phyloP scores from a whole-genome alignment of 2,888 invertebrate genomes.

The Drosophila aldrichi region DNA sequence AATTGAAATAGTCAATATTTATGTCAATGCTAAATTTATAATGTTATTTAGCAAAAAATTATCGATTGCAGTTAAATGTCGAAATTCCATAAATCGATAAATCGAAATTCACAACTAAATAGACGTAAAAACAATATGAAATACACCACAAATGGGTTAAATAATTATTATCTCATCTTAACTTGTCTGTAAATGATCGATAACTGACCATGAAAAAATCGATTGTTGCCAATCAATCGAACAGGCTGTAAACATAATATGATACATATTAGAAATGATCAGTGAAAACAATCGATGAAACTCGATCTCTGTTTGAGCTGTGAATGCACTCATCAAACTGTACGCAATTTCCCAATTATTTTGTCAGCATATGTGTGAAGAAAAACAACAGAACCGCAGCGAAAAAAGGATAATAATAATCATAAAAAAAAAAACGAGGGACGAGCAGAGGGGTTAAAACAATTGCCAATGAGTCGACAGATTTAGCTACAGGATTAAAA shows the following conservation, averaged over 20 bases:
- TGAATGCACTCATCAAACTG: conserved; percentile 11
- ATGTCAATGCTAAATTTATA: too few relatives aligned
- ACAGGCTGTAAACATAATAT: too few relatives aligned
- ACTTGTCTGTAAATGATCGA: too few relatives aligned
- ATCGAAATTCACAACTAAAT: neutral
- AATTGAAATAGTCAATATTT: neutral
- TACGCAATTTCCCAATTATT: conserved; percentile 65
- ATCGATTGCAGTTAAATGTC: neutral
- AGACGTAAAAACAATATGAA: neutral
- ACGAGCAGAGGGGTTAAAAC: conserved; percentile 60
- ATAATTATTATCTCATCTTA: too few relatives aligned
- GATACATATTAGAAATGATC: too few relatives aligned
- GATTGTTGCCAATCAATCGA: too few relatives aligned
- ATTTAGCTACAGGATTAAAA: conserved; percentile 43
- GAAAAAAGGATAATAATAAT: conserved; percentile 68
- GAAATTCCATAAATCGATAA: neutral
- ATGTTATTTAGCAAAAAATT: neutral
- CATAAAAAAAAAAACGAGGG: conserved; percentile 35
- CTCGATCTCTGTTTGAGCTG: neutral
- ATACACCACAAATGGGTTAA: neutral
- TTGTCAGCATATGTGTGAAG: conserved; percentile 77
- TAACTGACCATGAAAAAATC: too few relatives aligned
- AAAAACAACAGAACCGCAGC: conserved; percentile 62
- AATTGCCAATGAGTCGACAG: conserved; percentile 73
- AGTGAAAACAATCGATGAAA: neutral